These are phyloP conservation scores for Brachymystax lenok DNA, from an alignment of 2,797 vertebrate species.

Conservation along the genomic window DNA sequence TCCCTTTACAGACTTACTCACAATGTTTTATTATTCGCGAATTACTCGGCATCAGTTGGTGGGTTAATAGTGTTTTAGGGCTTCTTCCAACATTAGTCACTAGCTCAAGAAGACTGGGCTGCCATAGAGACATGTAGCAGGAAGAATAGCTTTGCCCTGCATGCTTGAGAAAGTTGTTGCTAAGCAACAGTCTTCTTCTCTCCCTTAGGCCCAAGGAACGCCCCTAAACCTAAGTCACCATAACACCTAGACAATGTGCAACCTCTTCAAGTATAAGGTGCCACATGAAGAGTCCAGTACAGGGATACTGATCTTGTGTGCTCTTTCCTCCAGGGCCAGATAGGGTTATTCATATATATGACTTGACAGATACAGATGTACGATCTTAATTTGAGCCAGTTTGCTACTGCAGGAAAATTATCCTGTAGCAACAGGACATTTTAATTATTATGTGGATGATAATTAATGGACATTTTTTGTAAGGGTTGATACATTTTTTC, in stretches of 20 bases:
- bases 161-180: slow-evolving; percentile 53
- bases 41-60: not conserved
- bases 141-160: slow-evolving; percentile 4
- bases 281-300: not conserved
- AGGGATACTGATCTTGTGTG: slow-evolving; percentile 1
- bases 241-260: not conserved
- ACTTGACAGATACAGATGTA: too few relatives aligned
- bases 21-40: not conserved
- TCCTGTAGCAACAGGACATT: too few relatives aligned
- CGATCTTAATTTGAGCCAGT: too few relatives aligned
- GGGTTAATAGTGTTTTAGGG: not conserved
- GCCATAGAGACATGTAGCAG: not conserved
- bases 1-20: not conserved
- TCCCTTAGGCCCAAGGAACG: slow-evolving; percentile 13
- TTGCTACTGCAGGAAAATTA: too few relatives aligned
- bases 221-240: slow-evolving; percentile 1
- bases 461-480: too few relatives aligned
- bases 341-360: slow-evolving; percentile 7
- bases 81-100: not conserved
- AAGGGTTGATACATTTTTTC: too few relatives aligned
- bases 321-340: not conserved
- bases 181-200: slow-evolving; percentile 56
- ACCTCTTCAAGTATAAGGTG: not conserved
- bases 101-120: not conserved
- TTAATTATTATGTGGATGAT: too few relatives aligned